phyloP scores from a whole-genome alignment of 2,113 vertebrate genomes.

The Rostratula benghalensis region DNA sequence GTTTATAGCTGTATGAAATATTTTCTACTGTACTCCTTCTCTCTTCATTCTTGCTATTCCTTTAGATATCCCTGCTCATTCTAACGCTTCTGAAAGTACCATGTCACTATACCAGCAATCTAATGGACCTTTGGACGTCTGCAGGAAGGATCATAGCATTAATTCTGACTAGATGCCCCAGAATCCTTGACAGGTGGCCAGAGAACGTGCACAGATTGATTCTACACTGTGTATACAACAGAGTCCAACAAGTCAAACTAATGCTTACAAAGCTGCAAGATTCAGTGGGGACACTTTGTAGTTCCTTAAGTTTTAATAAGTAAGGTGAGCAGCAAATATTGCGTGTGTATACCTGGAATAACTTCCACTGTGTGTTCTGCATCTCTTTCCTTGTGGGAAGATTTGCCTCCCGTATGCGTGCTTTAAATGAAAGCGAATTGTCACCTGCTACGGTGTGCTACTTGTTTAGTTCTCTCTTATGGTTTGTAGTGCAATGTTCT shows the following conservation, averaged over 20 bases:
- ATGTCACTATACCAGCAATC: background rate
- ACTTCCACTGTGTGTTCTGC: background rate
- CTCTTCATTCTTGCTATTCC: background rate
- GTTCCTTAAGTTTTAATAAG: background rate
- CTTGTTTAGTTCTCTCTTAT: conserved; percentile 27
- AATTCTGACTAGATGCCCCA: background rate
- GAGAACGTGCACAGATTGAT: background rate
- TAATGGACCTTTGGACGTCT: background rate
- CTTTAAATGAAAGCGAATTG: background rate
- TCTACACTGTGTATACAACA: background rate
- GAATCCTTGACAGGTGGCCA: background rate
- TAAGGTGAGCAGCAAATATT: background rate
- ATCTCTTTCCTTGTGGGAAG: background rate
- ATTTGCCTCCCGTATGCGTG: background rate
- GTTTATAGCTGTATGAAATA: background rate
- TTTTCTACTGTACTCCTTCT: background rate
- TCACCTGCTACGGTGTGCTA: background rate
- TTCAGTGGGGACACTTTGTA: background rate
- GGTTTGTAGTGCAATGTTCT: conserved; percentile 49
- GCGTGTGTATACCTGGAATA: background rate
- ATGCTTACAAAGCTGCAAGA: background rate
- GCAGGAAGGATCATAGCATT: background rate
- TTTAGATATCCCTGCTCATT: background rate
- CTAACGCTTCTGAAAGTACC: background rate
- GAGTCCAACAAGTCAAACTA: background rate